A percentile compares a stretch with the other conserved stretches of the same genome.
These are phyloP conservation scores for Selene dorsalis DNA, from an alignment of 2,797 vertebrate species.

Conservation along the genomic window DNA sequence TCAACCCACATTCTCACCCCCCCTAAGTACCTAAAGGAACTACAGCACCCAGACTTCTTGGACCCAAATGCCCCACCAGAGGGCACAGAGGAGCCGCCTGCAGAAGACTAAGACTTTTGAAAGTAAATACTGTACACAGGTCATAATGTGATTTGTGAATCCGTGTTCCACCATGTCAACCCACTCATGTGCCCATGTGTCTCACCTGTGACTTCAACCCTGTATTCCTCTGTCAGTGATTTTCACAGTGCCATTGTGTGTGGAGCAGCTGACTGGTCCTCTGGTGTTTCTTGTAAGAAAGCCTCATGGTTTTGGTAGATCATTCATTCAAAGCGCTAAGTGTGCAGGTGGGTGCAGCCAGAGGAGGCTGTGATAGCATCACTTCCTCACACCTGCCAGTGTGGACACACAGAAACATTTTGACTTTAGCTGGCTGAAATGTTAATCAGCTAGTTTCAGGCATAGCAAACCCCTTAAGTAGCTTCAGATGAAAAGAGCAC, in stretches of 20 bases:
- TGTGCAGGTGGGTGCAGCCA: background rate
- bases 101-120: constrained; percentile 85
- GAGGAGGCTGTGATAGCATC: background rate
- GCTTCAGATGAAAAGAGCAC: too few species aligned
- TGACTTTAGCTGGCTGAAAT: too few species aligned
- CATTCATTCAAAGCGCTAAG: background rate
- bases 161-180: background rate
- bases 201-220: background rate
- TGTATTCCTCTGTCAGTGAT: background rate
- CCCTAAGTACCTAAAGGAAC: constrained; percentile 95
- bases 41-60: constrained; percentile 97
- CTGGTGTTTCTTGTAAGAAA: background rate
- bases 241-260: background rate
- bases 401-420: background rate
- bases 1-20: constrained; percentile 96
- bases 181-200: background rate
- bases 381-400: background rate
- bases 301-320: background rate
- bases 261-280: background rate
- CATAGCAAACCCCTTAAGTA: too few species aligned
- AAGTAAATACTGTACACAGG: constrained; percentile 66
- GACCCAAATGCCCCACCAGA: constrained; percentile 93
- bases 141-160: constrained; percentile 28
- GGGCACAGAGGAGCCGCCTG: constrained; percentile 77
- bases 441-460: too few species aligned